Evolutionary conservation across 2,797 vertebrate species (phyloP), one percentile per base, ranked within the genome.

Genomic region (Megaceryle alcyon): DNA sequence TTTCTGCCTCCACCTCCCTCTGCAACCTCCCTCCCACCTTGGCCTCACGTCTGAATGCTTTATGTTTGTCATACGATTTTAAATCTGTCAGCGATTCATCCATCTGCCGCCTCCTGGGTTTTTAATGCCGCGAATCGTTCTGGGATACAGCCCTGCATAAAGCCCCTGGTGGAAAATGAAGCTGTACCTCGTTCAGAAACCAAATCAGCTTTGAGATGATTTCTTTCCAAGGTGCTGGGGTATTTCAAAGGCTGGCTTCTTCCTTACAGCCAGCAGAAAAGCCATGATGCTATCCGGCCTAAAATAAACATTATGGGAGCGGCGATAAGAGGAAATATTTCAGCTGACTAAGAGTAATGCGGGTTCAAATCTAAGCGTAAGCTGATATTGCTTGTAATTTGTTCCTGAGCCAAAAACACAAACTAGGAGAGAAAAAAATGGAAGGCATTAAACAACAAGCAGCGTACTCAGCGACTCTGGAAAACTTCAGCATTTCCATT

Each of bases 371-470:
- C 95, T 88, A 94, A 95, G 82, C n/a, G 37, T 95, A 96, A 95
- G 93, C 85, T 87, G 93, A 97, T 92, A 96, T 86, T 92, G 89
- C 92, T 82, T 94, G 76, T 95, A 96, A 97, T 95, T 96, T 94
- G 90, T 82, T 92, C 89, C 81, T 0, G 2, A 91, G 96, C 94
- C 94, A 96, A 92, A 96, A 96, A 82, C 81, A 91, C 73, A 90
- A 88, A 35, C 95, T 35, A 75, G 54, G 92, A 95, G 39, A 57
- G 83, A 88, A 95, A 91, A 97, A 94, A 97, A 96, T 88, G 86
- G 90, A 88, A 92, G 72, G 84, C 94, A 94, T 93, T 92, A 92
- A 94, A 94, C 95, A 93, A 92, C 91, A 93, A 96, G 89, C 77
- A 73, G 88, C 2, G 0, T 28, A 90, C 82, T 94, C 84, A 83